Evolutionary conservation across 2,888 invertebrate genomes (phyloP).

Genomic region (Hetaerina titia): DNA sequence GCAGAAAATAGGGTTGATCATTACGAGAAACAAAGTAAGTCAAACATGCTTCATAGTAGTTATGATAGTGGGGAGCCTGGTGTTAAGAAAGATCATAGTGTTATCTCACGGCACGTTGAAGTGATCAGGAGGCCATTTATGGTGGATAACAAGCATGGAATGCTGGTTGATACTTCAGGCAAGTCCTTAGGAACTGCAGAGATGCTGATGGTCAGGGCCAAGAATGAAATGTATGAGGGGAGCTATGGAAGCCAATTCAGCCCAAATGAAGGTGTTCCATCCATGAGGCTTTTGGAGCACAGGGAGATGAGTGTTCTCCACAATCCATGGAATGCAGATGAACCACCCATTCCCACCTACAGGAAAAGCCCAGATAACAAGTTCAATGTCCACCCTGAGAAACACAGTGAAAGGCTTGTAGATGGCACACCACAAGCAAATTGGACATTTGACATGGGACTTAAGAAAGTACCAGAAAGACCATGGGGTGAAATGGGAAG

Average conservation of each 20-base stretch:
- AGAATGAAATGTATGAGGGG: background rate
- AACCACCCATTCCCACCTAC: too few relatives aligned
- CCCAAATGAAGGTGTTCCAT: background rate
- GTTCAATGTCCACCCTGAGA: background rate
- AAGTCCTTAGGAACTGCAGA: background rate
- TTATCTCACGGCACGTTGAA: background rate
- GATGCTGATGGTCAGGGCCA: background rate
- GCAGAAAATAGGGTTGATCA: background rate
- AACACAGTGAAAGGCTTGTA: background rate
- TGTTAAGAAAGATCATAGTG: background rate
- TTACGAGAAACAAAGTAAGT: background rate
- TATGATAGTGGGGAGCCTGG: background rate
- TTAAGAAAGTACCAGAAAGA: background rate
- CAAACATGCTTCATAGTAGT: background rate
- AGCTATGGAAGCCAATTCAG: background rate
- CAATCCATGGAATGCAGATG: background rate
- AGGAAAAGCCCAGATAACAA: background rate
- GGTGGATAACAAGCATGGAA: background rate
- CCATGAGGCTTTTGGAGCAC: background rate
- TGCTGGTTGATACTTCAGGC: background rate
- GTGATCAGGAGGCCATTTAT: conserved; percentile 37
- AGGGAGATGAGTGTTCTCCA: background rate
- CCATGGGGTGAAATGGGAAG: background rate
- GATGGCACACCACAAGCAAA: background rate
- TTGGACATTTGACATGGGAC: background rate